Evolutionary conservation across 2,113 vertebrate species (phyloP).

Genomic region (Emydocephalus ijimae): DNA sequence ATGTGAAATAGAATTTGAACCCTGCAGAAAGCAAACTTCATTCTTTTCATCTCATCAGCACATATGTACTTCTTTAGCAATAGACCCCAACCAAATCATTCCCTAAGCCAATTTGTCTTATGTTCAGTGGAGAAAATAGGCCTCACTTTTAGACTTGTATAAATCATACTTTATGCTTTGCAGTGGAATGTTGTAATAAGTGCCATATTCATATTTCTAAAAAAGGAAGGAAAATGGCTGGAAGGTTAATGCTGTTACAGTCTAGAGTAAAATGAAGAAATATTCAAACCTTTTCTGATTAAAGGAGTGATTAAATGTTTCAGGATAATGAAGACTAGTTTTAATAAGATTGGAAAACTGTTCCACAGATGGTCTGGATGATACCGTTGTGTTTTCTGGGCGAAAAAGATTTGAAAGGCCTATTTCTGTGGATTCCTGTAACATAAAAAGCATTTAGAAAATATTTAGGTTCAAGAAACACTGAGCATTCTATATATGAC

Average conservation of each 20-base stretch:
- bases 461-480: not conserved
- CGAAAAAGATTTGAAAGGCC: constrained; percentile 87
- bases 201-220: not conserved
- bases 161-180: not conserved
- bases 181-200: not conserved
- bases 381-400: constrained; percentile 76
- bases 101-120: not conserved
- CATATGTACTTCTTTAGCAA: not conserved
- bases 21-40: not conserved
- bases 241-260: not conserved
- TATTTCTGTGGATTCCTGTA: constrained; percentile 89
- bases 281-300: constrained; percentile 81
- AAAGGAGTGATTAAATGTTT: constrained; percentile 87
- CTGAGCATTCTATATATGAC: not conserved
- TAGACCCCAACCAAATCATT: not conserved
- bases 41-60: not conserved
- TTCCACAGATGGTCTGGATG: constrained; percentile 75
- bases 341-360: constrained; percentile 93
- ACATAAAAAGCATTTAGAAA: constrained; percentile 45
- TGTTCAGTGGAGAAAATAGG: not conserved
- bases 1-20: not conserved
- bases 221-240: too few relatives aligned
- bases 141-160: not conserved
- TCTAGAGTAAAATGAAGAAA: not conserved
- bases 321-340: constrained; percentile 90